These are phyloP conservation scores for Camponotus vicinus DNA, from an alignment of 1,140 invertebrate genomes.

Conservation along the genomic window DNA sequence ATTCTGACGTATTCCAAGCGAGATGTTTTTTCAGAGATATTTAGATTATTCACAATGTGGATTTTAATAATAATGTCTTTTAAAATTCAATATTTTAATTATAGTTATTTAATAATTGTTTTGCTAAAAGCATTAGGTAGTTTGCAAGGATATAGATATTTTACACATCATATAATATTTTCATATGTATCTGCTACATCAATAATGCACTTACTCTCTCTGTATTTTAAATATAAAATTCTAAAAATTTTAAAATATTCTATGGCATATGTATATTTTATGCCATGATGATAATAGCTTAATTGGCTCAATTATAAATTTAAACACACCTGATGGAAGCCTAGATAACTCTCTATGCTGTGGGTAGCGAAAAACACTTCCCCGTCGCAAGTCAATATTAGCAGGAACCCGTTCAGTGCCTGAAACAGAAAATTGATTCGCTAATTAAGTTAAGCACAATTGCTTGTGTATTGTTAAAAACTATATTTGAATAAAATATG, in stretches of 20 bases:
- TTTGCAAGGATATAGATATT: neutral
- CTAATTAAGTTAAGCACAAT: neutral
- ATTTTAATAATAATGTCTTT: neutral
- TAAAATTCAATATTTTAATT: neutral
- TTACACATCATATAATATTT: neutral
- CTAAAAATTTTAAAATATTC: neutral
- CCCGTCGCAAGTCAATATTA: conserved; percentile 99
- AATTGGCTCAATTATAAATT: conserved; percentile 1
- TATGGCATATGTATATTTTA: neutral
- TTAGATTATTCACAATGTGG: neutral
- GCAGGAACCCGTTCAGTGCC: conserved; percentile 99
- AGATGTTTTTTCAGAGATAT: neutral
- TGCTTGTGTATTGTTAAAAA: neutral
- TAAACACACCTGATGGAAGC: conserved; percentile 97
- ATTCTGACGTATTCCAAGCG: neutral
- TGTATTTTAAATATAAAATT: neutral
- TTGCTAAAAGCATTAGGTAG: neutral
- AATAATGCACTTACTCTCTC: neutral
- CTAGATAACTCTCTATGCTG: conserved; percentile 99
- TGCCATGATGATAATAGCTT: neutral
- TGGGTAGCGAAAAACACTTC: conserved; percentile 99
- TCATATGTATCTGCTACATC: neutral
- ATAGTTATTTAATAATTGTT: neutral
- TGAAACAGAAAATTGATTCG: conserved; percentile 87
- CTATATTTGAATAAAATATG: neutral